Evolutionary conservation across 2,113 vertebrate genomes (phyloP).

Genomic region (Agapornis roseicollis): DNA sequence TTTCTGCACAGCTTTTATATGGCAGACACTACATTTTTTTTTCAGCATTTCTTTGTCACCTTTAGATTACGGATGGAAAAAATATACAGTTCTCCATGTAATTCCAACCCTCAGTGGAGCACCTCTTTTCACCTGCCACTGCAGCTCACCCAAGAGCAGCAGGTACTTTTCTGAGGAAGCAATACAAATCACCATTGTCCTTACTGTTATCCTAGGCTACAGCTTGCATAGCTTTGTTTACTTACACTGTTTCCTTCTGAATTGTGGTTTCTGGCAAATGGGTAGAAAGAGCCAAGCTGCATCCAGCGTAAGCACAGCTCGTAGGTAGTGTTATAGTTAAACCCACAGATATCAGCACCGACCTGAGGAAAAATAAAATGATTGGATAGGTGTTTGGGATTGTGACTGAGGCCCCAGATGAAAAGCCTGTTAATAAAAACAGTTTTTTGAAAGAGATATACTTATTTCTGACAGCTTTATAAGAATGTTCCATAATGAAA

Average conservation of each 20-base stretch:
- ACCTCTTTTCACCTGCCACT: neutral
- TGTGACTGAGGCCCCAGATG: neutral
- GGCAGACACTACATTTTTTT: neutral
- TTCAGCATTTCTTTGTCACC: neutral
- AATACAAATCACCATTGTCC: neutral
- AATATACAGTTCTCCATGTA: neutral
- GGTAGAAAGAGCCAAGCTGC: conserved; percentile 91
- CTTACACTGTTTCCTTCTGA: conserved; percentile 75
- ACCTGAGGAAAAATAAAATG: conserved; percentile 70
- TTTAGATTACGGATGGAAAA: neutral
- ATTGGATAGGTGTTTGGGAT: neutral
- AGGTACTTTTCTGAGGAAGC: neutral
- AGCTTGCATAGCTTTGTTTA: neutral
- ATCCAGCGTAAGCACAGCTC: conserved; percentile 88
- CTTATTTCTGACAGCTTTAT: neutral
- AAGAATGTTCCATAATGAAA: neutral
- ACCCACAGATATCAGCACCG: conserved; percentile 89
- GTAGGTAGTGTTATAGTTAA: conserved; percentile 79
- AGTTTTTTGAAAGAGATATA: neutral
- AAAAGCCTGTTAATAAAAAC: neutral
- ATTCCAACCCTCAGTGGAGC: neutral
- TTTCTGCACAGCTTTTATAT: neutral
- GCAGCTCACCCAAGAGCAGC: neutral
- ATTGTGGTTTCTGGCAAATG: conserved; percentile 89
- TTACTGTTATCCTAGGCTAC: neutral